phyloP scores from a whole-genome alignment of 2,888 invertebrate genomes.

The Zele albiditarsus region DNA sequence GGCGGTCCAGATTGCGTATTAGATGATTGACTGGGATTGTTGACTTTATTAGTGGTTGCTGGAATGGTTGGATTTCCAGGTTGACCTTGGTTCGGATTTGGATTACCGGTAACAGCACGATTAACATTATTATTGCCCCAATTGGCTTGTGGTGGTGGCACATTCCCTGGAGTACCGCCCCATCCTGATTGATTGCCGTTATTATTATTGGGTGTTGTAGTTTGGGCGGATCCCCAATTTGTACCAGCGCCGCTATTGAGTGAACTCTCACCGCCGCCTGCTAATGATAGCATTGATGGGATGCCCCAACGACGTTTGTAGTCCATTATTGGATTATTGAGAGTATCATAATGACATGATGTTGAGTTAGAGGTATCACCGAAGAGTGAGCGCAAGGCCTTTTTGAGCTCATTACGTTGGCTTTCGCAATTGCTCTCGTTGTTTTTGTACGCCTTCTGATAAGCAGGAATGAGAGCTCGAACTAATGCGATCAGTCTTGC shows the following conservation, averaged over 20 bases:
- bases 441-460: conserved; percentile 54
- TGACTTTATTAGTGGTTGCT: conserved; percentile 30
- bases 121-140: conserved; percentile 67
- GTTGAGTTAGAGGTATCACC: conserved; percentile 39
- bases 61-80: conserved; percentile 50
- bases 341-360: conserved; percentile 31
- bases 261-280: conserved; percentile 88
- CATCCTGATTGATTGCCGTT: conserved; percentile 75
- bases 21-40: conserved; percentile 73
- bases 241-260: conserved; percentile 81
- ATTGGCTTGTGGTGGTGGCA: conserved; percentile 62
- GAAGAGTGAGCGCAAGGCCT: conserved; percentile 58
- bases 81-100: conserved; percentile 55
- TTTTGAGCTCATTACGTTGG: conserved; percentile 60
- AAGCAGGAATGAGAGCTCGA: conserved; percentile 57
- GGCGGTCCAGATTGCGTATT: conserved; percentile 74
- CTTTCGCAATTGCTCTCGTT: conserved; percentile 52
- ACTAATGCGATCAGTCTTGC: conserved; percentile 54
- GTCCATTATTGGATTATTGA: conserved; percentile 53
- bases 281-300: conserved; percentile 78
- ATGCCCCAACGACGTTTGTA: conserved; percentile 76
- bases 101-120: conserved; percentile 62
- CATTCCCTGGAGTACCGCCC: conserved; percentile 72
- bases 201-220: conserved; percentile 79
- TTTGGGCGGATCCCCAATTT: conserved; percentile 86